Conservation (phyloP, 2,797 vertebrate species). For the Phataginus tricuspis region DNA sequence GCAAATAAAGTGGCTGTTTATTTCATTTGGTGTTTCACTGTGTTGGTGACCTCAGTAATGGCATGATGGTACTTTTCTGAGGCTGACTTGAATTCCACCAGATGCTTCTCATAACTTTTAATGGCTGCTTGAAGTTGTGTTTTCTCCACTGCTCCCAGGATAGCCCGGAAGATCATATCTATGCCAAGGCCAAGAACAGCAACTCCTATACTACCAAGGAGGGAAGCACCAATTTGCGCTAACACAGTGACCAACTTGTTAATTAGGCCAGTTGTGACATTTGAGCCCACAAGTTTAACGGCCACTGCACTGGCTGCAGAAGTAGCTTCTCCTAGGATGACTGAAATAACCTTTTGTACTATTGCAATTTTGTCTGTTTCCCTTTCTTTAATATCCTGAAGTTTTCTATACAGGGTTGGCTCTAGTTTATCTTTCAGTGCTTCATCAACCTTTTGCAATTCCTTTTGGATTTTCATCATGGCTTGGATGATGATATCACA, state of each 20-base stretch:
- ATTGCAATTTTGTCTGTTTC: conserved; percentile 87
- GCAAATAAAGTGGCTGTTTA: conserved; percentile 49
- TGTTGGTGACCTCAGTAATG: conserved; percentile 83
- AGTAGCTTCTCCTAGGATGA: conserved; percentile 85
- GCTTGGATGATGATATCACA: conserved; percentile 86
- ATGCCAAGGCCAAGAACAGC: conserved; percentile 86
- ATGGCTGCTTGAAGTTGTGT: conserved; percentile 85
- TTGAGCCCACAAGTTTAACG: conserved; percentile 85
- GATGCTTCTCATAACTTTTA: conserved; percentile 85
- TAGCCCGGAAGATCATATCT: conserved; percentile 86
- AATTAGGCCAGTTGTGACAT: conserved; percentile 80
- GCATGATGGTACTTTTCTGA: conserved; percentile 84
- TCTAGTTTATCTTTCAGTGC: conserved; percentile 86
- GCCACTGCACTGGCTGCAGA: conserved; percentile 84
- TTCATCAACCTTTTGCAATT: conserved; percentile 85
- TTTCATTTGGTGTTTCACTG: conserved; percentile 81
- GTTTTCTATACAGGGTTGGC: conserved; percentile 86
- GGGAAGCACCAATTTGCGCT: conserved; percentile 84
- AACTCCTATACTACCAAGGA: conserved; percentile 86
- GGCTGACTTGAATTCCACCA: conserved; percentile 86
- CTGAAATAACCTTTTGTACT: conserved; percentile 85
- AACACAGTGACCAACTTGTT: conserved; percentile 83
- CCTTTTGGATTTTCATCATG: conserved; percentile 84
- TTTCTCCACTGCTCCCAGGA: conserved; percentile 86
- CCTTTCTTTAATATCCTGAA: conserved; percentile 86